Base-by-base conservation (phyloP, 2,113 vertebrate species). In the Platysternon megacephalum region DNA sequence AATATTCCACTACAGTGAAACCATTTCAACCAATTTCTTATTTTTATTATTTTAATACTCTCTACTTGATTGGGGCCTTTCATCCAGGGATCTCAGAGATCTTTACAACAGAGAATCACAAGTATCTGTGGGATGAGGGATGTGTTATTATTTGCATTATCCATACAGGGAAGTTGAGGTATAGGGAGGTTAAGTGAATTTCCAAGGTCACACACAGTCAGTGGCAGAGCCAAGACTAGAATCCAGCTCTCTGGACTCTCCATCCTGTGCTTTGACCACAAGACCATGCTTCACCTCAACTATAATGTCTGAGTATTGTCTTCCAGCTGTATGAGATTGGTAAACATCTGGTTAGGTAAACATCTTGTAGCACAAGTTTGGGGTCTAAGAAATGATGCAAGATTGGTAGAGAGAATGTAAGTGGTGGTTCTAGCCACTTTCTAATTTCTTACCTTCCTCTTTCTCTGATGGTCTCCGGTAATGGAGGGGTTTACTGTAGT, bases 381-480 rank as follows among this genome's bases (percentile, higher is more conserved):
- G 4, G 29, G 11, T 58, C 79, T 85, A 61, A 90, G 17, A 49
- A 84, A 8, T 53, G 78, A 65, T 13, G 8, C n/a, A 11, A 84
- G 55, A 17, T 76, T 32, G 5, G 16, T 17, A 83, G 29, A 35
- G 3, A 48, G 16, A 72, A n/a, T 11, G 65, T 9, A 7, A 74
- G 4, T 61, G 9, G 35, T 55, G 4, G 11, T 24, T 83, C 44
- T 32, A 92, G 6, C n/a, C 89, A 65, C 24, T 56, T 85, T 79
- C 87, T 68, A 88, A 55, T 88, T 55, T 79, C 12, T 32, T 84
- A 10, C 51, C 44, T 92, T 87, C 19, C 76, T 84, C 35, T 82
- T 88, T 90, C 49, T 26, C 22, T 29, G 6, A 83, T 53, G 5
- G 65, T 72, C 48, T 19, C 24, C 2, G 42, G 5, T n/a, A 84